Base-by-base conservation (phyloP, 2,888 invertebrate species). In the Nomada fabriciana region DNA sequence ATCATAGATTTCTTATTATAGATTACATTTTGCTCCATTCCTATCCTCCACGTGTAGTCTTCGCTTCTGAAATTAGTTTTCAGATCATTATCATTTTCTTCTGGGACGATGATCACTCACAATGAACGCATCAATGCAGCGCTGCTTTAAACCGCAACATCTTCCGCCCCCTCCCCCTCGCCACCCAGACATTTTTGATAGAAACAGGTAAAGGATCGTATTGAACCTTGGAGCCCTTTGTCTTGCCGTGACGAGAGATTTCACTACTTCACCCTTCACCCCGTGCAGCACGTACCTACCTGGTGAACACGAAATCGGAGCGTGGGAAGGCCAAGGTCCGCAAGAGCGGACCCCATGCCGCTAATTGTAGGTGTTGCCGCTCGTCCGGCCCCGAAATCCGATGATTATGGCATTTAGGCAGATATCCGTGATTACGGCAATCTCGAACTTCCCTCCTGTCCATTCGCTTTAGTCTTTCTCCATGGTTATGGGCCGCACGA, bases 361-460 rank as follows among this genome's bases (percentile, higher is more conserved):
- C 87, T 93, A 93, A 93, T 93, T 93, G 89, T 78, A 89, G 90
- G 90, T 90, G 90, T 90, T 86, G 87, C 80, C 77, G 86, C 82
- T 55, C 65, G 70, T 82, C 84, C 82, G 77, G 71, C 79, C 85
- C 84, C 85, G 78, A 87, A 91, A 88, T 88, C 87, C 88, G 80
- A 89, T 89, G 90, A 91, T 92, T 92, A 90, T 87, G 87, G 89
- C 89, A 85, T 91, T 91, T 90, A 90, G 87, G 85, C 67, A 86
- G 84, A 87, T 86, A 86, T 87, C 83, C 84, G 68, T 88, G 89
- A 90, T 90, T 90, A 89, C 84, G 77, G 71, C 80, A 82, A 85
- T 88, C 86, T 86, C 60, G 53, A 53, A 64, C 42, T 60, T 55
- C 57, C 73, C 63, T 43, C 61, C 61, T 15, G 59, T n/a, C 36